phyloP scores from a whole-genome alignment of 2,888 invertebrate species.

The Thecocarcelia acutangulata region DNA sequence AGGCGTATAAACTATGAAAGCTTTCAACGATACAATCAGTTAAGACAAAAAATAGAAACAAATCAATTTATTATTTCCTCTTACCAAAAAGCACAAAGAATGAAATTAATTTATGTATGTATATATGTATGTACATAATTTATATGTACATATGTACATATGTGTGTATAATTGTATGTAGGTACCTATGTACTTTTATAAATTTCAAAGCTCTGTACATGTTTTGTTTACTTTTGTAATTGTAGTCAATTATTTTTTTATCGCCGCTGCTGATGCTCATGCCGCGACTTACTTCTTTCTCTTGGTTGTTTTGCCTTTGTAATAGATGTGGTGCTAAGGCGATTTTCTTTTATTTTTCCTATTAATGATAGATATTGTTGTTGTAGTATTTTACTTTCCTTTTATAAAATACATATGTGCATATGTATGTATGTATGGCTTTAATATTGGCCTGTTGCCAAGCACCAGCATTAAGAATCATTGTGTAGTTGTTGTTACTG shows the following conservation, averaged over 20 bases:
- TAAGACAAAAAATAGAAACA: constrained; percentile 11
- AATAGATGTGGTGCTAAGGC: constrained; percentile 34
- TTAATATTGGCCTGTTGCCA: constrained; percentile 65
- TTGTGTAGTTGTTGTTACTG: constrained; percentile 46
- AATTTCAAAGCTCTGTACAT: constrained; percentile 20
- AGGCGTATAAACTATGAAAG: constrained; percentile 81
- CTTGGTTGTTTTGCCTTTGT: constrained; percentile 29
- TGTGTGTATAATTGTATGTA: background rate
- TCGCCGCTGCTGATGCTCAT: constrained; percentile 45
- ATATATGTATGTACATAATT: background rate
- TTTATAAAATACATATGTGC: constrained; percentile 5
- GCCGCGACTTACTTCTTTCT: constrained; percentile 13
- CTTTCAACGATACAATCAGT: constrained; percentile 69
- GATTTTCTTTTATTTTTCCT: constrained; percentile 37
- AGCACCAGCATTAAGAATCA: constrained; percentile 63
- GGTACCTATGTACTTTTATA: no score
- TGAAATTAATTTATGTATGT: background rate
- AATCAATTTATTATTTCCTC: constrained; percentile 56
- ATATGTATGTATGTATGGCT: constrained; percentile 33
- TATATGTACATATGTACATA: background rate
- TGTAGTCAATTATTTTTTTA: constrained; percentile 56
- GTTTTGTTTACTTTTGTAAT: constrained; percentile 64
- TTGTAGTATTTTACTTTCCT: constrained; percentile 43
- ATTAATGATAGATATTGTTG: constrained; percentile 53
- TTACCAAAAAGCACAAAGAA: background rate